A percentile compares a stretch with the other conserved stretches of the same genome.
Conservation (phyloP, 2,113 vertebrate species). For the Psephotus haematonotus region DNA sequence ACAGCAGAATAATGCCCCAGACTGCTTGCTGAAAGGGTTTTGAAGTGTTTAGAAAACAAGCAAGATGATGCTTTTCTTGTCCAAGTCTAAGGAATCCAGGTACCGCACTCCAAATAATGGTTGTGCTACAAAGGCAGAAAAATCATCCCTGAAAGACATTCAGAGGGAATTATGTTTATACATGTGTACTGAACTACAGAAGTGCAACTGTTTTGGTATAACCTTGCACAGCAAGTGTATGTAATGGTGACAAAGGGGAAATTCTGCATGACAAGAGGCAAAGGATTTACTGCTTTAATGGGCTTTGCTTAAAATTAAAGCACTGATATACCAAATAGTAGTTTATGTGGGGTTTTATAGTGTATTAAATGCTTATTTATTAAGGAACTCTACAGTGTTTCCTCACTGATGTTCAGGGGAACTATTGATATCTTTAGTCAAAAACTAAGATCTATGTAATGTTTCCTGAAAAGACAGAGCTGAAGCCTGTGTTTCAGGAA, state of each 20-base stretch:
- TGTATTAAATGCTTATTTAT: neutral
- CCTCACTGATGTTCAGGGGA: rapidly evolving
- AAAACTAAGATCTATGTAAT: neutral
- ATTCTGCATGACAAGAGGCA: neutral
- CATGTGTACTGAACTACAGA: neutral
- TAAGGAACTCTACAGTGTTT: neutral
- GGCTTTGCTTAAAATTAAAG: neutral
- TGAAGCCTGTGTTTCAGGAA: neutral
- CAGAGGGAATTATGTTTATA: neutral
- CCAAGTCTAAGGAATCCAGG: neutral
- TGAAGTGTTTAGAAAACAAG: neutral
- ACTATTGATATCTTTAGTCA: neutral
- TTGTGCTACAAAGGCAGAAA: neutral
- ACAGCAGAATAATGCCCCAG: neutral
- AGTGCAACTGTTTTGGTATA: neutral
- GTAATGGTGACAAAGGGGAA: neutral
- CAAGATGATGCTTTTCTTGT: neutral
- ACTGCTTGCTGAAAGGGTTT: neutral
- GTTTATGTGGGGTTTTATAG: neutral
- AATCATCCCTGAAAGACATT: neutral
- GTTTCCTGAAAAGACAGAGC: neutral
- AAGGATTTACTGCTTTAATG: neutral
- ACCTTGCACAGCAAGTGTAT: neutral
- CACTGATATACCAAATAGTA: neutral
- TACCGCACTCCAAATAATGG: neutral